phyloP scores from a whole-genome alignment of 2,797 vertebrate species.

The Smutsia gigantea region DNA sequence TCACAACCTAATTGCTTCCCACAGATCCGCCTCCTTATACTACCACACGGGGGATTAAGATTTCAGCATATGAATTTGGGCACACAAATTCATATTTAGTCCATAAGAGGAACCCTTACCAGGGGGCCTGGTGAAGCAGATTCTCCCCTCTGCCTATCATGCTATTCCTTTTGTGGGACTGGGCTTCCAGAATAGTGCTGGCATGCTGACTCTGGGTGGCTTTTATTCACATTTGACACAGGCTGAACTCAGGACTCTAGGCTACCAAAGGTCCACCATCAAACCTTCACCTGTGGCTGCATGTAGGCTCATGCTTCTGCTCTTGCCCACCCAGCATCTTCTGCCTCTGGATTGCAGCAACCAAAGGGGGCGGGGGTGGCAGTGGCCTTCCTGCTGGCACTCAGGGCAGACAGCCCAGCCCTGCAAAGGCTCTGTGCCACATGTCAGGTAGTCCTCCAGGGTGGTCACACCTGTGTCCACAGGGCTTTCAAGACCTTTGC shows the following conservation, averaged over 20 bases:
- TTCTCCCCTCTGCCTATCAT: background rate
- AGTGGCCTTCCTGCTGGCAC: background rate
- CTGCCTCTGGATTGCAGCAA: background rate
- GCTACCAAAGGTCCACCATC: background rate
- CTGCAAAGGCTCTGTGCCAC: background rate
- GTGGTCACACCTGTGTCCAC: background rate
- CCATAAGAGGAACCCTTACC: background rate
- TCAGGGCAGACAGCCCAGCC: background rate
- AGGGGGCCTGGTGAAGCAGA: background rate
- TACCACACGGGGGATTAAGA: background rate
- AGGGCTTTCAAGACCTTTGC: background rate
- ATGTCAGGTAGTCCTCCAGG: background rate
- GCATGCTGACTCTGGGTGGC: background rate
- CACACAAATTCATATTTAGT: background rate
- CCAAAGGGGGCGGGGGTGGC: background rate
- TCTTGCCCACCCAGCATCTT: background rate
- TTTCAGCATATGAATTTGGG: background rate
- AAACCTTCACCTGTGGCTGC: background rate
- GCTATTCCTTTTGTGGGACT: background rate
- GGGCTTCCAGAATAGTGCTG: background rate
- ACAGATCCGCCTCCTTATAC: background rate
- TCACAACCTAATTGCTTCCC: background rate
- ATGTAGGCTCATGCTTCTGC: background rate
- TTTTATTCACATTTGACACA: background rate
- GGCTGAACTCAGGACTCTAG: background rate